Base-by-base conservation (phyloP, 23 tunicate genomes). In the Styela plicata region DNA sequence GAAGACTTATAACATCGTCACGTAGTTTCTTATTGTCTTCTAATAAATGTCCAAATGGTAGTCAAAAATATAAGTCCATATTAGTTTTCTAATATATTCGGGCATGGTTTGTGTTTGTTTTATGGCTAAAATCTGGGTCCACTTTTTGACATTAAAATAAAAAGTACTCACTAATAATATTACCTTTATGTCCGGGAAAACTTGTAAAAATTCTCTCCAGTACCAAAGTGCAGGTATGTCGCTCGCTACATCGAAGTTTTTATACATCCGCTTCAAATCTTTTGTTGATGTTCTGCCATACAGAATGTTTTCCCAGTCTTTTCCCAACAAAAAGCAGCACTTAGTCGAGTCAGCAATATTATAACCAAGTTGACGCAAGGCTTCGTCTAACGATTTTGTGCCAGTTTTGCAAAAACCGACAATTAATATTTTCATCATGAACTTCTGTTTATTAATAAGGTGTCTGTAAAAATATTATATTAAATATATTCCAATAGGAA, bases 341-440 rank as follows among this genome's bases (percentile, higher is more conserved):
- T 74, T 52, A 18, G 44, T 23, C 18, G 44, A 31, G 33, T 74
- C 78, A 74, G 37, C 37, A 25, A 74, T 52, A 2, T 33, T 32
- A 22, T 74, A 74, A 34, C 78, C 78, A 33, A 74, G 57, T 44
- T 44, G 57, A 44, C 57, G 13, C 7, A 44, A 44, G 57, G 57
- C 57, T 44, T 44, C 57, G 13, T 44, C 57, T 7, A 13, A 7
- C 57, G 57, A 5, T 13, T 44, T 44, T 7, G 10, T 44, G 10
- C 57, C 57, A 13, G 57, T 44, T 44, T 44, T 44, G 13, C 57
- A 5, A 13, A 44, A 44, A 5, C 57, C 57, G 13, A 7, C 7
- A 5, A 44, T 44, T 44, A 44, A 13, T 7, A 44, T 44, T 44
- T 44, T 44, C 57, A 44, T 44, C 57, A n/a, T n/a, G n/a, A n/a